These are phyloP conservation scores for Stenichneumon culpator DNA, from an alignment of 2,888 invertebrate species.

Conservation along the genomic window DNA sequence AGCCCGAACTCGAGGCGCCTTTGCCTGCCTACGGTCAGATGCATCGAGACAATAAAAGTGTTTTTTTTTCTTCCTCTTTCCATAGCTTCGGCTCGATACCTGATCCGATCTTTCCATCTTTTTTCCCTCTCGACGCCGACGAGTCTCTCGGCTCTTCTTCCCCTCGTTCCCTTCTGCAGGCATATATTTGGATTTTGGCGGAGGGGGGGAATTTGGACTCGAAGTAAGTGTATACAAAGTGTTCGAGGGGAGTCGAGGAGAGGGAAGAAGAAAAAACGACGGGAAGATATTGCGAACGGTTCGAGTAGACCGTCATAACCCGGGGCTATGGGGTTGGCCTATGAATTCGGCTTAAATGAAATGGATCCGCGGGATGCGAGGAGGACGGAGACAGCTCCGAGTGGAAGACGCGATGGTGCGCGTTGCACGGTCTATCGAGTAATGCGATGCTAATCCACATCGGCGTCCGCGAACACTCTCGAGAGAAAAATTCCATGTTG, in stretches of 20 bases:
- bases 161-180: slow-evolving; percentile 26
- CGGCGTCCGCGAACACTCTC: slow-evolving; percentile 54
- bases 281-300: slow-evolving; percentile 49
- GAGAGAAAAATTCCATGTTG: slow-evolving; percentile 25
- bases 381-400: slow-evolving; percentile 18
- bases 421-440: slow-evolving; percentile 71
- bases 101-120: slow-evolving; percentile 68
- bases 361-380: slow-evolving; percentile 79
- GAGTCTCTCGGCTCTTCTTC: neutral
- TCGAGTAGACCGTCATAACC: slow-evolving; percentile 67
- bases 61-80: slow-evolving; percentile 57
- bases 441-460: slow-evolving; percentile 84
- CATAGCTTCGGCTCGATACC: slow-evolving; percentile 62
- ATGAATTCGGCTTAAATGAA: slow-evolving; percentile 85
- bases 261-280: slow-evolving; percentile 48
- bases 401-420: neutral
- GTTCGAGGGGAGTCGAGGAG: slow-evolving; percentile 48
- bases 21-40: slow-evolving; percentile 84
- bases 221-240: slow-evolving; percentile 60
- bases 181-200: slow-evolving; percentile 14
- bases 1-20: slow-evolving; percentile 64
- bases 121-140: slow-evolving; percentile 33
- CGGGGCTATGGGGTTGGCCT: slow-evolving; percentile 78
- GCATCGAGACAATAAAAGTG: slow-evolving; percentile 82
- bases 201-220: slow-evolving; percentile 17